These are phyloP conservation scores for Pseudochirops cupreus DNA, from an alignment of 2,797 vertebrate genomes.

Conservation along the genomic window DNA sequence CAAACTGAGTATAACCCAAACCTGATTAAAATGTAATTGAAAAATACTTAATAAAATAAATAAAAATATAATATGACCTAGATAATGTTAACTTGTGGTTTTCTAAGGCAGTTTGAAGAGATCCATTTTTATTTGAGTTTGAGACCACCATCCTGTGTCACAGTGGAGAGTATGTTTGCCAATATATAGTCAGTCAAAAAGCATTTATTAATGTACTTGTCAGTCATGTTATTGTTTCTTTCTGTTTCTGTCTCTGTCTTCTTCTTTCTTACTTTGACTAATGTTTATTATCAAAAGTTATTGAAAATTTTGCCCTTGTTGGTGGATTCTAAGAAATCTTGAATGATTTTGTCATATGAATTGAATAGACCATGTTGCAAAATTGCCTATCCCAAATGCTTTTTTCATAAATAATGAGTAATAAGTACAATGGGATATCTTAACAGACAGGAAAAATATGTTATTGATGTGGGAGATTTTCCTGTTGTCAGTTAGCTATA, in stretches of 20 bases:
- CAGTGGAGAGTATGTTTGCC: not conserved
- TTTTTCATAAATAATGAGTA: not conserved
- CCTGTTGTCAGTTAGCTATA: too few species aligned
- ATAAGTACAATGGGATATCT: not conserved
- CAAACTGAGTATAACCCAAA: too few species aligned
- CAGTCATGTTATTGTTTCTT: not conserved
- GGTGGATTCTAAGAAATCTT: not conserved
- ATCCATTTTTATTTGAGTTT: too few species aligned
- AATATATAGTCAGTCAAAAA: not conserved
- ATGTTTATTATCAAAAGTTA: not conserved
- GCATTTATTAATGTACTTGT: not conserved
- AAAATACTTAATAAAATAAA: too few species aligned
- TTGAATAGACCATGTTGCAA: not conserved
- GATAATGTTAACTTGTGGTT: too few species aligned
- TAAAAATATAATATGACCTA: too few species aligned
- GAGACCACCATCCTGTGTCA: not conserved
- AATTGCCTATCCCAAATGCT: not conserved
- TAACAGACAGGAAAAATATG: not conserved
- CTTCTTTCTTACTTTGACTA: not conserved
- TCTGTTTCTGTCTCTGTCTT: not conserved
- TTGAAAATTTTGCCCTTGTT: not conserved
- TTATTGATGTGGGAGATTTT: not conserved
- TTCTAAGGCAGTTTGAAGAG: not conserved
- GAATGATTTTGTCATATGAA: not conserved
- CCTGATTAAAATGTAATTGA: too few species aligned